Percentiles rank a stretch among this genome's conserved stretches.
Evolutionary conservation across 2,113 vertebrate species (phyloP).

Genomic region (Dipodomys spectabilis): DNA sequence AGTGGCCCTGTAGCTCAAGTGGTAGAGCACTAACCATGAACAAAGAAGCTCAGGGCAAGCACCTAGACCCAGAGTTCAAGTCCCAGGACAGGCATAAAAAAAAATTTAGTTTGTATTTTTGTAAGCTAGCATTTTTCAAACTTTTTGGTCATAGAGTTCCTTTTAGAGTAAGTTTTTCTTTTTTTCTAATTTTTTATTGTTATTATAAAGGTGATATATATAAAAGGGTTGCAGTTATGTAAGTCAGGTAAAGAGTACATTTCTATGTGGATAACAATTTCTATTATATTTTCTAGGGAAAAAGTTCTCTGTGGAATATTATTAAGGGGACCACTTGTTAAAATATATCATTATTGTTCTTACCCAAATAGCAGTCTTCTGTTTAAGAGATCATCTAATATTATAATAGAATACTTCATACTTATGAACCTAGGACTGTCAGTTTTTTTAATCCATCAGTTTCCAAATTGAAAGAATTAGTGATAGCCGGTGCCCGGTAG

Average conservation of each 20-base stretch:
- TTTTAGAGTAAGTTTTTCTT: not conserved
- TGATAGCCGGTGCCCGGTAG: not conserved
- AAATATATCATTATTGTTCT: not conserved
- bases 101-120: conserved; percentile 22
- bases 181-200: no score
- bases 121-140: not conserved
- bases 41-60: no score
- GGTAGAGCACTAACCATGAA: no score
- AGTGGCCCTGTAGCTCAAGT: no score
- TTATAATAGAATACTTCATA: not conserved
- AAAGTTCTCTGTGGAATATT: not conserved
- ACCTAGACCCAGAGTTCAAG: no score
- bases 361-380: conserved; percentile 4
- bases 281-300: no score
- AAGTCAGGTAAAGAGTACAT: no score
- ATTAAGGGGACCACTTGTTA: not conserved
- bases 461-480: conserved; percentile 17
- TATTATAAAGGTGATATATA: no score
- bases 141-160: conserved; percentile 35
- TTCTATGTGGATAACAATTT: no score
- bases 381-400: not conserved
- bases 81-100: no score
- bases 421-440: conserved; percentile 28
- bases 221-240: no score
- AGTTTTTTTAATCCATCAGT: conserved; percentile 6